Evolutionary conservation across 2,888 invertebrate species (phyloP), one percentile per base, ranked within the genome.

Genomic region (Euzetes globulus): DNA sequence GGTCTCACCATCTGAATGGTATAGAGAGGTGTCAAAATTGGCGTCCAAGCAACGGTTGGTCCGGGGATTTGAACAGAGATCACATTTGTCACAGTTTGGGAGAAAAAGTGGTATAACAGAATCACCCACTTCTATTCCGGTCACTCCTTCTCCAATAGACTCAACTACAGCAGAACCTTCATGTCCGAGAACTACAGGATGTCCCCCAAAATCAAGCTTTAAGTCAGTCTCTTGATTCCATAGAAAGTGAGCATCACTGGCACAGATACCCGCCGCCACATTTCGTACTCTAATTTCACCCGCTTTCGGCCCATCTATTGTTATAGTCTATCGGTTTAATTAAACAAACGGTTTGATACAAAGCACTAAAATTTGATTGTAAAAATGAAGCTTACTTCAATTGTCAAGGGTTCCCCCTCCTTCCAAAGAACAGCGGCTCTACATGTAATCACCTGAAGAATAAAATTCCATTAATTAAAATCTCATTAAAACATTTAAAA

Each of bases 31-130:
- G 5, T 25, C 27, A 11, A 70, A 22, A 80, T 81, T 77, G 75
- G 85, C 84, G 77, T 83, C 83, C 75, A 82, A 81, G 78, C 86
- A 86, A 2, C 86, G 79, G 79, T 86, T 86, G 29, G 86, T 86
- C 79, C 85, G 85, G 5, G 83, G 82, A 78, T 81, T 84, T 75
- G 81, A 81, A 79, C 86, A 86, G 79, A 83, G 85, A 72, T 84
- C 83, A 80, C 86, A 86, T 22, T 84, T 82, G 45, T 82, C 80
- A 78, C 86, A 86, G 78, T 86, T 84, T 1, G 86, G 85, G 52
- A 84, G 82, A 79, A 85, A 86, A 27, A 84, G 79, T 1, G 85
- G 86, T 73, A 86, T 83, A 7, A 86, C 86, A 79, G 84, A 83
- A 78, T 85, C 85, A 52, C 85, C 84, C n/a, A 50, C 19, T 63